Conservation (phyloP, 2,113 vertebrate species). For the Aramus guarauna region DNA sequence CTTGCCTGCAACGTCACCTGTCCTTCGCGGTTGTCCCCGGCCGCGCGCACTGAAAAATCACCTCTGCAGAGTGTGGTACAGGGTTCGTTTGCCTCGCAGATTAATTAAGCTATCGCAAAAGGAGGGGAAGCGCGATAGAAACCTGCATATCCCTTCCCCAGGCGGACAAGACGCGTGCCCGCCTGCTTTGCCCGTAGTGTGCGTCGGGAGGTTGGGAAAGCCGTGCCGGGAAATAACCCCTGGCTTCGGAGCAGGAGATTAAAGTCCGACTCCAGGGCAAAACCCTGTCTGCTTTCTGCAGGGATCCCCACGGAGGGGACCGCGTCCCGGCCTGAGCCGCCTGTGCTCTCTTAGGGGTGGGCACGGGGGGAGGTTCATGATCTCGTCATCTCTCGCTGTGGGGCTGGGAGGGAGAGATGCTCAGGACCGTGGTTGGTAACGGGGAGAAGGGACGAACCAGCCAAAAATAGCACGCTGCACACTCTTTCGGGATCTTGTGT, state of each 20-base stretch:
- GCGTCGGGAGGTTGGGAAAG: not conserved
- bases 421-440: not conserved
- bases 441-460: not conserved
- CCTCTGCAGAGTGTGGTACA: not conserved
- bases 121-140: not conserved
- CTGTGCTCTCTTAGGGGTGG: fast-evolving
- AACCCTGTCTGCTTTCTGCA: not conserved
- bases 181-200: not conserved
- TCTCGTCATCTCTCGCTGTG: not conserved
- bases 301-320: not conserved
- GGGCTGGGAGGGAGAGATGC: not conserved
- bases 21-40: not conserved
- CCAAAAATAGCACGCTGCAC: not conserved
- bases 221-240: not conserved
- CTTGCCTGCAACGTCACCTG: not conserved
- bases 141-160: too few relatives aligned
- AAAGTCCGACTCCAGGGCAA: not conserved
- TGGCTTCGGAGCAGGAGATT: not conserved
- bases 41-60: not conserved
- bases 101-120: not conserved
- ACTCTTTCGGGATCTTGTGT: not conserved
- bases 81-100: not conserved
- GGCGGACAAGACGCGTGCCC: not conserved
- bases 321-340: not conserved
- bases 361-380: not conserved